These are phyloP conservation scores for Resseliella maxima DNA, from an alignment of 2,888 invertebrate species.

Conservation along the genomic window DNA sequence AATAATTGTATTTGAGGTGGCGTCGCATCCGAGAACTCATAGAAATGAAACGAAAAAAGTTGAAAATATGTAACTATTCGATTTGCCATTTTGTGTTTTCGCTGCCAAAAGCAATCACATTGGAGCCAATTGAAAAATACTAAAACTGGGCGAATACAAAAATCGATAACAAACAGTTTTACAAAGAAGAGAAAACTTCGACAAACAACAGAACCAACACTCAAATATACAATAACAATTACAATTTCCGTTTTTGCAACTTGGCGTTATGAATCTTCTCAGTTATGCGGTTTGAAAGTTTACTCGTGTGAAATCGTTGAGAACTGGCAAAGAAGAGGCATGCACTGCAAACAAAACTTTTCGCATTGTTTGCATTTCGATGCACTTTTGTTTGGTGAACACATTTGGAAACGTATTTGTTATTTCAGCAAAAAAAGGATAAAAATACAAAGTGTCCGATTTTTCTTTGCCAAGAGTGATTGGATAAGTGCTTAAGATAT, in stretches of 20 bases:
- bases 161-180: background rate
- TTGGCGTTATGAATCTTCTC: constrained; percentile 43
- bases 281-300: constrained; percentile 41
- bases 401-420: constrained; percentile 2
- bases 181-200: background rate
- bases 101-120: background rate
- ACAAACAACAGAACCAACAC: background rate
- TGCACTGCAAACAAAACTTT: background rate
- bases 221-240: constrained; percentile 23
- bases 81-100: constrained; percentile 5
- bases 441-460: constrained; percentile 48
- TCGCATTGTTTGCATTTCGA: constrained; percentile 41
- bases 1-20: background rate
- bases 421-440: constrained; percentile 34
- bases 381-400: constrained; percentile 16
- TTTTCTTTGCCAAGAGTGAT: constrained; percentile 22
- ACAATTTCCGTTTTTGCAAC: background rate
- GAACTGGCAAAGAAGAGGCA: constrained; percentile 43
- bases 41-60: background rate
- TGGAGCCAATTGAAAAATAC: constrained; percentile 31
- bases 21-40: background rate
- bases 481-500: constrained; percentile 29
- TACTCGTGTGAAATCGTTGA: constrained; percentile 20
- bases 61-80: background rate
- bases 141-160: background rate